Evolutionary conservation across 2,888 invertebrate species (phyloP), one percentile per base, ranked within the genome.

Genomic region (Lasioglossum malachurum): DNA sequence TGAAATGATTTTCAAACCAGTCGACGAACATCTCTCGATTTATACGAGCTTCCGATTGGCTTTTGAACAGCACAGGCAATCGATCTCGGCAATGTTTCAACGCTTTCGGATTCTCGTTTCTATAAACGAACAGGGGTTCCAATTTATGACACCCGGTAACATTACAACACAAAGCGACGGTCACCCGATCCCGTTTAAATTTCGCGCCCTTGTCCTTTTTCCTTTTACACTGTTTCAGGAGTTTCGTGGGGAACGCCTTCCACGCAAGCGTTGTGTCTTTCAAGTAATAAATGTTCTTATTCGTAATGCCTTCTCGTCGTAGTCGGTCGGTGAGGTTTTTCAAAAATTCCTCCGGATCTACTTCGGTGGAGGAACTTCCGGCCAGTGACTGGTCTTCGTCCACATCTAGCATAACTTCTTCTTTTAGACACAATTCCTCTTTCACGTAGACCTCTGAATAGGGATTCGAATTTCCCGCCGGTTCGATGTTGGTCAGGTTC

Each of bases 1-100:
- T 78, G 8, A 78, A 78, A 38, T 78, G 31, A 23, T 78, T 71
- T 23, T 41, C 16, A 12, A 71, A 78, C 78, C 78, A 78, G 49
- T 71, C 53, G 4, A 41, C 14, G 19, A 75, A 75, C 4, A 31
- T 60, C 1, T 27, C 16, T 5, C 69, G 78, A 27, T 78, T 71
- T 38, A 78, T 71, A 27, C 78, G 69, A 27, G 78, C 41, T 7
- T 53, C 69, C 23, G 35, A 10, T 19, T 78, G 78, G 19, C 44
- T 1, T 49, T 53, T 78, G 12, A 71, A 78, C 8, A 78, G 19
- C 5, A 71, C 78, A 0, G 78, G 78, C 41, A 78, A 27, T 0
- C 53, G n/a, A 35, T 78, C 53, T 19, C 19, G 41, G 16, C 49
- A 53, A 38, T 78, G 78, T n/a, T 78, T 78, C 41, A 78, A 41